Conservation (phyloP, 2,888 invertebrate species). For the Uropetala carovei region DNA sequence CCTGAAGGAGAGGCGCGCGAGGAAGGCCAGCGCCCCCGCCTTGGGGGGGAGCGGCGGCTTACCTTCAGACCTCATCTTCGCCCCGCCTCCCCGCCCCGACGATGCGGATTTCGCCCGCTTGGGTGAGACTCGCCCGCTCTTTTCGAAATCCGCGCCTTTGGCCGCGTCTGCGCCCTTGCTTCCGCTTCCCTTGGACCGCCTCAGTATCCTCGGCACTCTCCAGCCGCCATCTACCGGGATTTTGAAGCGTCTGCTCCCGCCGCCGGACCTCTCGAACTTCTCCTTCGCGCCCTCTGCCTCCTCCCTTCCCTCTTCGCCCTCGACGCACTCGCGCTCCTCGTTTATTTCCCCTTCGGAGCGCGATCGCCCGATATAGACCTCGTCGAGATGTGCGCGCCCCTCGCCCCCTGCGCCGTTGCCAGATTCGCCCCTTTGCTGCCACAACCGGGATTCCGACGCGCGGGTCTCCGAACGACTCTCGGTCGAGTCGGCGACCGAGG, state of each 20-base stretch:
- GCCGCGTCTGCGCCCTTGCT: slow-evolving; percentile 66
- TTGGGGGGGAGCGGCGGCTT: slow-evolving; percentile 56
- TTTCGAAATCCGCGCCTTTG: slow-evolving; percentile 67
- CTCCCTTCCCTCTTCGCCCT: slow-evolving; percentile 69
- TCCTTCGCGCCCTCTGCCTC: slow-evolving; percentile 75
- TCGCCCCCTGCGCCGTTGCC: slow-evolving; percentile 14
- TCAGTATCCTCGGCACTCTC: slow-evolving; percentile 67
- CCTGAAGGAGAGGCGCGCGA: slow-evolving; percentile 55
- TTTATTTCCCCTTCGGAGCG: slow-evolving; percentile 71
- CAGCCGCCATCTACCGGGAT: slow-evolving; percentile 68
- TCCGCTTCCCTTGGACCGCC: slow-evolving; percentile 67
- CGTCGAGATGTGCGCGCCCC: slow-evolving; percentile 14
- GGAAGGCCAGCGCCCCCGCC: slow-evolving; percentile 46
- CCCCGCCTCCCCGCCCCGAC: background rate
- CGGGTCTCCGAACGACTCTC: background rate
- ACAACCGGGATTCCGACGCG: slow-evolving; percentile 63
- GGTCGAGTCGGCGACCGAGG: slow-evolving; percentile 4
- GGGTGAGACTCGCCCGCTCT: slow-evolving; percentile 77
- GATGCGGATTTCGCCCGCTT: slow-evolving; percentile 80
- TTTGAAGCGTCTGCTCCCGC: slow-evolving; percentile 66
- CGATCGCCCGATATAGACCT: background rate
- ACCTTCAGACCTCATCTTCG: slow-evolving; percentile 44
- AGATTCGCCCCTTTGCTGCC: slow-evolving; percentile 56
- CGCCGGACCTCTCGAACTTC: slow-evolving; percentile 67
- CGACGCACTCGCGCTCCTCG: slow-evolving; percentile 71